Base-by-base conservation (phyloP, 2,113 vertebrate genomes). In the Calypte anna region DNA sequence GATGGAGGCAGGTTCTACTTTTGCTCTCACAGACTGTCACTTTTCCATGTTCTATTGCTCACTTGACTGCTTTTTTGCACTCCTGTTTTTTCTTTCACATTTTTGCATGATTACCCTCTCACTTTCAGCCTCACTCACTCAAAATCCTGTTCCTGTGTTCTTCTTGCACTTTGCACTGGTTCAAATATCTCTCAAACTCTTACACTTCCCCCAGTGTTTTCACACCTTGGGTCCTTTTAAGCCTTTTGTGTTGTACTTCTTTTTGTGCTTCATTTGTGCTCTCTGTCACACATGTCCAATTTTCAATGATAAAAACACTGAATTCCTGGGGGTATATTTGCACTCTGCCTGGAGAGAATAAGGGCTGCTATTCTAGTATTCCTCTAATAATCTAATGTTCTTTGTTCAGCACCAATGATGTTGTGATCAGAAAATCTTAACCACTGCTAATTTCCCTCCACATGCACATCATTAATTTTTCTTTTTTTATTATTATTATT, bases 391-490 rank as follows among this genome's bases (percentile, higher is more conserved):
- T 64, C 33, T 89, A 86, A 31, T 94, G 59, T 81, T 79, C 64
- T 46, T 77, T 3, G 14, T 76, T 93, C 57, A 86, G 67, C 82
- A 68, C 17, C 80, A 64, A 0, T 83, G 48, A 50, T 91, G 63
- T 70, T 75, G 57, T 88, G 73, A 86, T 85, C 73, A 81, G 90
- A 95, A 95, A 86, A 77, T 73, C 57, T 81, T 76, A 89, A 55
- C 43, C 55, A 40, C 50, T 83, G 23, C 43, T 77, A 31, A 27
- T 81, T 96, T 78, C 50, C 22, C 8, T 86, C 24, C 33, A 33
- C 43, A 11, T 48, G 43, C 55, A 51, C 31, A 23, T 67, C 3
- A 48, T 73, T 80, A 51, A 58, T 83, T 91, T 91, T 73, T 54
- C 46, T 20, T 43, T 53, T 25, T 44, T 5, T 82, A 7, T 59